These are phyloP conservation scores for Eubucco bourcierii DNA, from an alignment of 2,113 vertebrate genomes.

Conservation along the genomic window DNA sequence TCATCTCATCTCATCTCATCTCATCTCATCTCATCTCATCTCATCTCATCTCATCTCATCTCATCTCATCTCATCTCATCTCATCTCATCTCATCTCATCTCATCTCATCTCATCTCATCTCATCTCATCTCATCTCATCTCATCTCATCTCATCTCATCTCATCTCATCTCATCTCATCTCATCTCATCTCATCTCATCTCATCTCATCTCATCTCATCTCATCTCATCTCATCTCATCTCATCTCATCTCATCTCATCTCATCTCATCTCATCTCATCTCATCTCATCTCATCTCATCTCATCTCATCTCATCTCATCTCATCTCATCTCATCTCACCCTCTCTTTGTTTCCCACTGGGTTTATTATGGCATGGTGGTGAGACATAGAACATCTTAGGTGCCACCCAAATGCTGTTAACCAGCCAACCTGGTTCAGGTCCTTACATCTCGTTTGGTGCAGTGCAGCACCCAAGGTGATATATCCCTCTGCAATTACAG, in stretches of 20 bases:
- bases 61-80: neutral
- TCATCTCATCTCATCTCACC: neutral
- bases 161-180: neutral
- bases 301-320: neutral
- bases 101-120: neutral
- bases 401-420: neutral
- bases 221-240: neutral
- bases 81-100: neutral
- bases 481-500: neutral
- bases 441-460: neutral
- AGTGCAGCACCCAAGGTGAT: neutral
- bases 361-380: neutral
- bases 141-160: neutral
- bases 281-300: neutral
- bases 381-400: neutral
- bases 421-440: neutral
- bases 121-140: neutral
- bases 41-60: neutral
- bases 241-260: neutral
- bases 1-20: neutral
- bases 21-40: neutral
- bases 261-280: neutral
- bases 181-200: neutral
- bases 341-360: neutral
- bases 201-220: neutral